These are phyloP conservation scores for Bursaphelenchus okinawaensis DNA, from an alignment of 2,888 invertebrate genomes.

Conservation along the genomic window DNA sequence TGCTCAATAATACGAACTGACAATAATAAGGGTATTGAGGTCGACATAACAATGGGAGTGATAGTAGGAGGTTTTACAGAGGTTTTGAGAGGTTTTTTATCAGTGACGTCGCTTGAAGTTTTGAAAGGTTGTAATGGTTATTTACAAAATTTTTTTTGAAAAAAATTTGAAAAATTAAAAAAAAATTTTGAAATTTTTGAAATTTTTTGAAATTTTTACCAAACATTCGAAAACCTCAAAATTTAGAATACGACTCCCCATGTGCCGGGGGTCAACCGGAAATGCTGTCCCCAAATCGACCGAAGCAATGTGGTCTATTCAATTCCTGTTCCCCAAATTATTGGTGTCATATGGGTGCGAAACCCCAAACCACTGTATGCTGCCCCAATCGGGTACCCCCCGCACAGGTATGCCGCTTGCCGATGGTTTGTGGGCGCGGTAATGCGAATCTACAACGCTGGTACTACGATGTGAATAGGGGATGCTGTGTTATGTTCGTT, in stretches of 20 bases:
- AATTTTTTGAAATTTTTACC: constrained; percentile 5
- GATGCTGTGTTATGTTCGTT: constrained; percentile 23
- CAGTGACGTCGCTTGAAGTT: no score
- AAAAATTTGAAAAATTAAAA: no score
- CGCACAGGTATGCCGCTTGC: constrained; percentile 19
- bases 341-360: constrained; percentile 52
- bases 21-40: no score
- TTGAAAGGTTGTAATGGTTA: not conserved
- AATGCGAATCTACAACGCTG: constrained; percentile 24
- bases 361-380: not conserved
- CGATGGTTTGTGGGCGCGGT: constrained; percentile 17
- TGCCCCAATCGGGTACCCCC: constrained; percentile 15
- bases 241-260: constrained; percentile 52
- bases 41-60: no score
- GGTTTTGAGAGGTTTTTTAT: no score
- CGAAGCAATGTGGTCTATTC: constrained; percentile 38
- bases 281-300: constrained; percentile 36
- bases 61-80: no score
- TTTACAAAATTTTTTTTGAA: not conserved
- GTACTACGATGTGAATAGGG: constrained; percentile 39
- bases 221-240: not conserved
- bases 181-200: not conserved
- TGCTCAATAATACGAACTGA: no score
- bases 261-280: constrained; percentile 52
- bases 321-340: constrained; percentile 34